A percentile compares a stretch with the other conserved stretches of the same genome.
Conservation (phyloP, 1,140 invertebrate species). For the Diorhabda sublineata region DNA sequence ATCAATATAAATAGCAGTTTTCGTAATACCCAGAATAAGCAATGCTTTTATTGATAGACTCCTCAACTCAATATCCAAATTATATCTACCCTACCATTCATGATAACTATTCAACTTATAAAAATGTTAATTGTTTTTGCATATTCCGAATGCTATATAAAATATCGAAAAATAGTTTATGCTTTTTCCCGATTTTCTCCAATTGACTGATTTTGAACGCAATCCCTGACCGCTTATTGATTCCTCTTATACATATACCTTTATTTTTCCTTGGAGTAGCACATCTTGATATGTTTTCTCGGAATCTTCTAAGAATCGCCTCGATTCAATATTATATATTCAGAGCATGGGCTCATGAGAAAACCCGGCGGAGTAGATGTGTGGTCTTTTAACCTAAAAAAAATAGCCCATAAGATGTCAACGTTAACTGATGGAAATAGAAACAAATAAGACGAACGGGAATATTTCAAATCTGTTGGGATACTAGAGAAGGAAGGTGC, state of each 20-base stretch:
- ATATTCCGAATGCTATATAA: too few species aligned
- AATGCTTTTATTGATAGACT: too few species aligned
- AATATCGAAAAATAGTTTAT: neutral
- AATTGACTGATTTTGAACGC: neutral
- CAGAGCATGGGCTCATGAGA: neutral
- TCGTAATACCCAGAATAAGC: too few species aligned
- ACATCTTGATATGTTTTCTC: conserved; percentile 2
- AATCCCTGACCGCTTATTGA: conserved; percentile 1
- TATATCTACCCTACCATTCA: too few species aligned
- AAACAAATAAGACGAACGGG: neutral
- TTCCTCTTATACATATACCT: neutral
- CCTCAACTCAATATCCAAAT: too few species aligned
- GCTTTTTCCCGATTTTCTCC: neutral
- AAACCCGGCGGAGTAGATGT: neutral
- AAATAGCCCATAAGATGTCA: neutral
- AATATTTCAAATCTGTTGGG: neutral
- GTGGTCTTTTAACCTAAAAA: neutral
- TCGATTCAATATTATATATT: neutral
- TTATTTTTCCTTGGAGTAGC: neutral
- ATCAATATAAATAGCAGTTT: too few species aligned
- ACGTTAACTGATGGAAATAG: neutral
- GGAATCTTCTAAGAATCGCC: neutral
- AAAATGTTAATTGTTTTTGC: too few species aligned
- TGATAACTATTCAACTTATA: too few species aligned
- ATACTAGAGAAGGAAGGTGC: neutral